Evolutionary conservation across 2,888 invertebrate species (phyloP).

Genomic region (Caenorhabditis sp.): DNA sequence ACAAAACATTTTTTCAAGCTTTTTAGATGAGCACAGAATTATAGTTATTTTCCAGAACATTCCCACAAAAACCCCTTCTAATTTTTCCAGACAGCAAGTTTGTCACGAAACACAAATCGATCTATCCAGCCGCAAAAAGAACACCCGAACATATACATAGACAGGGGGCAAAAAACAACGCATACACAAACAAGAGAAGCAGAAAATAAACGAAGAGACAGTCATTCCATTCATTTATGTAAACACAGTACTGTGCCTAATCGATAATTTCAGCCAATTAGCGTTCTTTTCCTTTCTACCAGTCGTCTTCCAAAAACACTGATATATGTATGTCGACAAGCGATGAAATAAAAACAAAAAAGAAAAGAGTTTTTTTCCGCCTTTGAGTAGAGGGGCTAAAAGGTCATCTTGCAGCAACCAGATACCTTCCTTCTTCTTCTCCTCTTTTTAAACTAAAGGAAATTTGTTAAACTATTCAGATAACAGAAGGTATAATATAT

Average conservation of each 20-base stretch:
- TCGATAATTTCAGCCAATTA: slow-evolving; percentile 19
- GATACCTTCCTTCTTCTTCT: not conserved
- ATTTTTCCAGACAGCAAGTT: not conserved
- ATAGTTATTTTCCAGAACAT: too few species aligned
- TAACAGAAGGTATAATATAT: not conserved
- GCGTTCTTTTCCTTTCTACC: not conserved
- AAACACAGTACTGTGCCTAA: not conserved
- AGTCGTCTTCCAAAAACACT: too few species aligned
- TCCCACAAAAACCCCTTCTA: too few species aligned
- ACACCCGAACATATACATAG: not conserved
- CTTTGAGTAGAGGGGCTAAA: not conserved
- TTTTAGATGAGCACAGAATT: too few species aligned
- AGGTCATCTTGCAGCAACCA: not conserved
- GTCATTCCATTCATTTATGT: not conserved
- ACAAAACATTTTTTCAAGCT: too few species aligned
- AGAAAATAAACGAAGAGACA: not conserved
- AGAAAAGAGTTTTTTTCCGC: too few species aligned
- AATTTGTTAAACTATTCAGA: not conserved
- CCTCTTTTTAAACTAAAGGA: not conserved
- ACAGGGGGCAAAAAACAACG: not conserved
- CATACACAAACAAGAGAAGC: not conserved
- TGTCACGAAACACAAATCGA: not conserved
- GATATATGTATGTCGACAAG: too few species aligned
- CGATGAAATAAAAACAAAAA: too few species aligned
- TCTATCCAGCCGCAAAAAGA: not conserved